Evolutionary conservation across 2,113 vertebrate genomes (phyloP).

Genomic region (Anolis carolinensis): DNA sequence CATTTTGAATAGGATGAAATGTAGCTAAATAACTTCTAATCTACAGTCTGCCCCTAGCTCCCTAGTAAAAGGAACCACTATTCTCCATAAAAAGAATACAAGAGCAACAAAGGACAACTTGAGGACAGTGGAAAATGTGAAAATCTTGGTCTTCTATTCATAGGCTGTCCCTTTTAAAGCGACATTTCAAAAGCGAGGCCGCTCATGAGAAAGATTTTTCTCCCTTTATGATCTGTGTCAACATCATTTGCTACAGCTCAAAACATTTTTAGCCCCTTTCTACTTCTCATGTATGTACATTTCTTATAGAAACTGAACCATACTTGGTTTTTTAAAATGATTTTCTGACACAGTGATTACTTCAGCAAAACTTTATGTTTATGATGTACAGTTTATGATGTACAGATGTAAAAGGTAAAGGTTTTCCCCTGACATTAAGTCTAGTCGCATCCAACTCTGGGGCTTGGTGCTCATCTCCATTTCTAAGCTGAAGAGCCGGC

Average conservation of each 20-base stretch:
- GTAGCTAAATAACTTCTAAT: slow-evolving; percentile 69
- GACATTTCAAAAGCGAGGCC: slow-evolving; percentile 62
- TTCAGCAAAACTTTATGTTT: not conserved
- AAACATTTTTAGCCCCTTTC: slow-evolving; percentile 46
- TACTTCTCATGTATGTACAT: slow-evolving; percentile 7
- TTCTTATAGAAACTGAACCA: not conserved
- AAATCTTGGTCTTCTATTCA: slow-evolving; percentile 66
- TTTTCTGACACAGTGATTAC: not conserved
- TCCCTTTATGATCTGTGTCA: slow-evolving; percentile 34
- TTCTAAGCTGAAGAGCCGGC: too few relatives aligned
- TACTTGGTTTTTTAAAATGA: not conserved
- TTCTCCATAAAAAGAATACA: slow-evolving; percentile 37
- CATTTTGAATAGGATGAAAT: slow-evolving; percentile 68
- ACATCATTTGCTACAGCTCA: slow-evolving; percentile 51
- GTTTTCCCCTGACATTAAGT: too few relatives aligned
- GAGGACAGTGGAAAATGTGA: slow-evolving; percentile 58
- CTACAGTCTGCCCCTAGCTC: slow-evolving; percentile 58
- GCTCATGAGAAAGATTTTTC: slow-evolving; percentile 53
- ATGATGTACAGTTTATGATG: not conserved
- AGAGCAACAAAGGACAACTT: slow-evolving; percentile 58
- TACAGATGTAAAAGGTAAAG: too few relatives aligned
- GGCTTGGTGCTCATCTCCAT: too few relatives aligned
- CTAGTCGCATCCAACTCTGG: too few relatives aligned
- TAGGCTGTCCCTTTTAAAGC: slow-evolving; percentile 59
- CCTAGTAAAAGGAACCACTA: slow-evolving; percentile 54